These are phyloP conservation scores for Sprattus sprattus DNA, from an alignment of 2,113 vertebrate genomes.

Conservation along the genomic window DNA sequence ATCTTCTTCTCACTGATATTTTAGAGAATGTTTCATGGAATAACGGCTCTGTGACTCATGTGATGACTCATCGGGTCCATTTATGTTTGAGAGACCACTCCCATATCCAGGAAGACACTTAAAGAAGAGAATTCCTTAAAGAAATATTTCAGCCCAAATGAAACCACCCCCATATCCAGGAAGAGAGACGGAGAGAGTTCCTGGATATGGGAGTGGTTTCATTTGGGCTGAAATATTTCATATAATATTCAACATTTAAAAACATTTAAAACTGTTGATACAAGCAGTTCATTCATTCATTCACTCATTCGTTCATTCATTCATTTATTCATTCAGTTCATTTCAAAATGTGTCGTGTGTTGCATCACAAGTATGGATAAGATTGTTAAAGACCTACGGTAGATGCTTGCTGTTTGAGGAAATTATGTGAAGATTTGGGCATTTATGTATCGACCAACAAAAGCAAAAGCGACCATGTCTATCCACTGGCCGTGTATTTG, in stretches of 20 bases:
- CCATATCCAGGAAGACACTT: background rate
- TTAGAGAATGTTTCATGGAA: too few species aligned
- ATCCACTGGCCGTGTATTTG: too few species aligned
- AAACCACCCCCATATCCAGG: too few species aligned
- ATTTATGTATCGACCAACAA: background rate
- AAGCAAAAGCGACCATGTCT: too few species aligned
- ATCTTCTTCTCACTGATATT: background rate
- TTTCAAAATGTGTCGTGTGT: too few species aligned
- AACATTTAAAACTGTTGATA: background rate
- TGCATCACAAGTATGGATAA: background rate
- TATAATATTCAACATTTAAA: too few species aligned
- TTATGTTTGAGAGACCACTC: background rate
- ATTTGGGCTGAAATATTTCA: too few species aligned
- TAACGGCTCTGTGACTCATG: background rate
- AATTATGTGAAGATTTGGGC: background rate
- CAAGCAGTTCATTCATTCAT: too few species aligned
- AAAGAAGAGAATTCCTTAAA: background rate
- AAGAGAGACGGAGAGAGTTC: too few species aligned
- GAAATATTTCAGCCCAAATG: background rate
- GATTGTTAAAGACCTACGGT: background rate
- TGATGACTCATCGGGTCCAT: background rate
- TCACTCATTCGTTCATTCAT: too few species aligned
- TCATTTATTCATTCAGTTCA: too few species aligned
- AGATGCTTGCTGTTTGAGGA: background rate
- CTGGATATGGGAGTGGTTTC: too few species aligned